These are phyloP conservation scores for Mayetiola destructor DNA, from an alignment of 2,888 invertebrate genomes.

Conservation along the genomic window DNA sequence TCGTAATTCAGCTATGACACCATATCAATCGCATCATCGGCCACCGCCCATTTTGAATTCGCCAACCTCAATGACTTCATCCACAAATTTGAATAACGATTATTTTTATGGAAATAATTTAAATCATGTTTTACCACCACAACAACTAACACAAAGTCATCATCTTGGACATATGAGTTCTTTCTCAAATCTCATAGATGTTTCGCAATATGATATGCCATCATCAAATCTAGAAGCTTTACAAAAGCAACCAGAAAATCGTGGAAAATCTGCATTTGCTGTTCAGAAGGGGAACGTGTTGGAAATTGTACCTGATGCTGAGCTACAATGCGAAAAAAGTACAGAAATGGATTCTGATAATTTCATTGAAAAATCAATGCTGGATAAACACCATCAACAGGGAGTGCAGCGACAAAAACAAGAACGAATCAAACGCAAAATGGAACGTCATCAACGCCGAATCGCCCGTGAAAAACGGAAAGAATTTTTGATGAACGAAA, in stretches of 20 bases:
- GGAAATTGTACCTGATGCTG: constrained; percentile 29
- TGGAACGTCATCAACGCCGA: constrained; percentile 1
- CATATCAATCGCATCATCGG: not conserved
- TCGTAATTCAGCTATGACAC: not conserved
- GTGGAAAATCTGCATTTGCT: not conserved
- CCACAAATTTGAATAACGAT: constrained; percentile 3
- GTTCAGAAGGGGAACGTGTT: constrained; percentile 34
- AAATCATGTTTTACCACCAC: not conserved
- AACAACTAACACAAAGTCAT: not conserved
- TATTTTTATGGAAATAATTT: constrained; percentile 13
- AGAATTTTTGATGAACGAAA: not conserved
- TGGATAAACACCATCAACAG: not conserved
- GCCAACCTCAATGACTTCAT: not conserved
- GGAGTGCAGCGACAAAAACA: not conserved
- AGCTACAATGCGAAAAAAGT: not conserved
- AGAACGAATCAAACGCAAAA: not conserved
- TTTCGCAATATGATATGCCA: not conserved
- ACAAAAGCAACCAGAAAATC: not conserved
- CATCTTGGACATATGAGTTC: not conserved
- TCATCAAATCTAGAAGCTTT: not conserved
- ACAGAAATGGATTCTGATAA: not conserved
- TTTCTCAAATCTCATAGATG: not conserved
- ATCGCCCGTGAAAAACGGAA: not conserved
- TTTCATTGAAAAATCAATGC: not conserved
- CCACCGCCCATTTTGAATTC: not conserved